Conservation (phyloP, 2,888 invertebrate species). For the Phalera bucephala region DNA sequence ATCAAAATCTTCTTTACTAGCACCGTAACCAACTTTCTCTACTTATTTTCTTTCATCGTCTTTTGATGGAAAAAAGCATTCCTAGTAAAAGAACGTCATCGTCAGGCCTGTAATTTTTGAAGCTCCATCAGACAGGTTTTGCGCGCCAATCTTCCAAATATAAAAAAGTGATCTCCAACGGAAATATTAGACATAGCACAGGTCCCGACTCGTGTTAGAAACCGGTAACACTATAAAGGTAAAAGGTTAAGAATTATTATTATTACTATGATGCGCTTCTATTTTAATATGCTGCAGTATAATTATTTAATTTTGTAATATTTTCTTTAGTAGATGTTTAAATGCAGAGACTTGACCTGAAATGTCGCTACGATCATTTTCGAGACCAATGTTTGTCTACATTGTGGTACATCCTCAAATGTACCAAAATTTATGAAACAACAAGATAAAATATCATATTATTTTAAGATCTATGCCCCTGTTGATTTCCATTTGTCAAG, state of each 20-base stretch:
- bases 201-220: constrained; percentile 50
- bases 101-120: constrained; percentile 40
- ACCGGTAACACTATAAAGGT: constrained; percentile 66
- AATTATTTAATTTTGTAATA: no score
- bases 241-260: constrained; percentile 67
- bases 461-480: no score
- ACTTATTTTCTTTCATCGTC: constrained; percentile 1
- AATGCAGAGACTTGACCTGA: no score
- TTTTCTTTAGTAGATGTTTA: no score
- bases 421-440: no score
- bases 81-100: constrained; percentile 44
- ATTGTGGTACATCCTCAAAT: no score
- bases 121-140: constrained; percentile 64
- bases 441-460: no score
- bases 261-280: constrained; percentile 37
- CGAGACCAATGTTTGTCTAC: no score
- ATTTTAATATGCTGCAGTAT: no score
- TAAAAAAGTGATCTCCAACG: constrained; percentile 55
- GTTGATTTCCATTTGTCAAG: no score
- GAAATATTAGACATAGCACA: constrained; percentile 61
- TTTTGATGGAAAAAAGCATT: constrained; percentile 7
- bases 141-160: constrained; percentile 49
- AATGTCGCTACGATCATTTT: no score
- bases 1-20: neutral
- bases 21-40: constrained; percentile 2